Evolutionary conservation across 2,797 vertebrate species (phyloP).

Genomic region (Chelmon rostratus): DNA sequence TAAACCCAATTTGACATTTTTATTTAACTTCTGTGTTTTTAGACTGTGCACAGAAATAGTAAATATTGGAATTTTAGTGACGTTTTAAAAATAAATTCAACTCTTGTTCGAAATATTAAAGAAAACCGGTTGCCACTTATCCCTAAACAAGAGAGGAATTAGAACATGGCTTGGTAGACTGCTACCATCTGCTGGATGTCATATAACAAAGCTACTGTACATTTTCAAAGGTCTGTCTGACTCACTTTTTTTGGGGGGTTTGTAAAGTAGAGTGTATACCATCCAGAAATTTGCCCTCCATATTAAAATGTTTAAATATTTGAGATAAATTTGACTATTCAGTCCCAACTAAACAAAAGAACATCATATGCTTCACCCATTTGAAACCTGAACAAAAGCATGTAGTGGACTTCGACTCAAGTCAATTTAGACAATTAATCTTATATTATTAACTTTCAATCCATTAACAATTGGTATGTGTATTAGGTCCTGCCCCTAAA

Average conservation of each 20-base stretch:
- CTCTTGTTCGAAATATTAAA: not conserved
- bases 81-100: not conserved
- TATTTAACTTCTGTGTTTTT: no score
- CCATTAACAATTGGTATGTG: not conserved
- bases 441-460: no score
- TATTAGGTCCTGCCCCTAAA: not conserved
- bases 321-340: not conserved
- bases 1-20: not conserved
- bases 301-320: not conserved
- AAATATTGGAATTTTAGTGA: not conserved
- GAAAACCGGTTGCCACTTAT: not conserved
- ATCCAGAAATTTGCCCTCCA: not conserved
- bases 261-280: not conserved
- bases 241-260: not conserved
- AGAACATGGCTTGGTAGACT: not conserved
- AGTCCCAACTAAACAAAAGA: not conserved
- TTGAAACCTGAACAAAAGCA: not conserved
- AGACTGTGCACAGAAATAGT: not conserved
- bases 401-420: not conserved
- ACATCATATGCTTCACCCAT: not conserved
- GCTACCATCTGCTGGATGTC: conserved; percentile 39
- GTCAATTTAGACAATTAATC: not conserved
- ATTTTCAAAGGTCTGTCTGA: not conserved
- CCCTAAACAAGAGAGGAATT: not conserved
- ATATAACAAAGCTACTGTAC: not conserved